Percentiles rank a stretch among this genome's conserved stretches.
Conservation (phyloP, 2,797 vertebrate genomes). For the Chiroxiphia lanceolata region DNA sequence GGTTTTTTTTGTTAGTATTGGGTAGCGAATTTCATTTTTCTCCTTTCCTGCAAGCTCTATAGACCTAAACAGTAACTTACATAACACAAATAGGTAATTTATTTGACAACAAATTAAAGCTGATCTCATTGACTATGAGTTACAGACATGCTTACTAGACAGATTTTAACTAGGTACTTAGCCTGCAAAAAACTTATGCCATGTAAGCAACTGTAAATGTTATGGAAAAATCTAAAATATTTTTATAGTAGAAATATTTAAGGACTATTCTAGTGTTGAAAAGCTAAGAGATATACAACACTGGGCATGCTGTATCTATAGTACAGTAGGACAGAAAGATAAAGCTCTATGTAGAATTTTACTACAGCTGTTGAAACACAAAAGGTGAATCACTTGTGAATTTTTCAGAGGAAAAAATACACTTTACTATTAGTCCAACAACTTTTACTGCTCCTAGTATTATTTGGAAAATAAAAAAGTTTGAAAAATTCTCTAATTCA, state of each 20-base stretch:
- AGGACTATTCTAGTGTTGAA: background rate
- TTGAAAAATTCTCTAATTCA: background rate
- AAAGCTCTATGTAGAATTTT: background rate
- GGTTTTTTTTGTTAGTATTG: background rate
- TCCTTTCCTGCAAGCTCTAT: background rate
- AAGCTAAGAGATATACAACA: background rate
- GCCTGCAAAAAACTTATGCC: background rate
- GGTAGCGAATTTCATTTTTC: background rate
- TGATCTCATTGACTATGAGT: background rate
- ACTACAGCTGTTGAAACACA: fast-evolving
- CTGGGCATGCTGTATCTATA: background rate
- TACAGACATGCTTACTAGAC: background rate
- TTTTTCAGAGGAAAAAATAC: background rate
- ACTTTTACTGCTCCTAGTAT: background rate
- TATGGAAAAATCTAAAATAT: background rate
- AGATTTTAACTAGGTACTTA: background rate
- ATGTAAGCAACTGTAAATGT: background rate
- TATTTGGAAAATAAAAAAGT: fast-evolving
- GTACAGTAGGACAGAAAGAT: background rate
- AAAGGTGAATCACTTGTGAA: fast-evolving
- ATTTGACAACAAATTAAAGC: background rate
- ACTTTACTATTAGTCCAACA: background rate
- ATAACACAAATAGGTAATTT: background rate
- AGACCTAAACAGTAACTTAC: background rate
- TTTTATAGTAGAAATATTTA: background rate